Conservation (phyloP, 2,888 invertebrate species). For the Sinhomidia bicolor region DNA sequence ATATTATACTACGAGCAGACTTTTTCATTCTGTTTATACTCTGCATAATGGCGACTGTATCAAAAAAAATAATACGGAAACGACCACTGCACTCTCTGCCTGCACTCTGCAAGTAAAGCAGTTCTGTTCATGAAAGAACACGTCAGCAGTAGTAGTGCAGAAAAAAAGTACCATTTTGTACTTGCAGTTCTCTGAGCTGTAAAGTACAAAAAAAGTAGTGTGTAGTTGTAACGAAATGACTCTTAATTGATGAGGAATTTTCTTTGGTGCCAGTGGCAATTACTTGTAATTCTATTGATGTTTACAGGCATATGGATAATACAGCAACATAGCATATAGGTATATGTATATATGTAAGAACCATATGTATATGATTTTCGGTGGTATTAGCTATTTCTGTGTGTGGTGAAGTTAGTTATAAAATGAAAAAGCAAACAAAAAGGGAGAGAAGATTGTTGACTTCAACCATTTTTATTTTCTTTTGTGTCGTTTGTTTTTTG, state of each 20-base stretch:
- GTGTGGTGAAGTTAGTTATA: neutral
- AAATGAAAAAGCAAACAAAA: neutral
- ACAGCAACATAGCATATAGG: neutral
- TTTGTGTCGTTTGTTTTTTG: neutral
- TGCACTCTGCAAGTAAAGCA: neutral
- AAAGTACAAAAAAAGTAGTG: neutral
- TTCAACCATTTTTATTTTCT: neutral
- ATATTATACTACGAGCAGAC: neutral
- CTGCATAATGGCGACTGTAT: neutral
- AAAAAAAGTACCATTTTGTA: neutral
- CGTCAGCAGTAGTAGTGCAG: too few species aligned
- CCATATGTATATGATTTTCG: neutral
- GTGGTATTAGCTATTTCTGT: neutral
- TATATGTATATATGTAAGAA: too few species aligned
- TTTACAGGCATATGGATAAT: neutral
- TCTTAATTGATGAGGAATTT: conserved; percentile 60
- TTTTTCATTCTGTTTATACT: neutral
- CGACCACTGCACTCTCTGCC: neutral
- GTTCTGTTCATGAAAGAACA: neutral
- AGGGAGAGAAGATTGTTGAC: neutral
- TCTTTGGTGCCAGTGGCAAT: conserved; percentile 59
- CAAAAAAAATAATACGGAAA: conserved; percentile 16
- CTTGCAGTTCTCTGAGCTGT: neutral
- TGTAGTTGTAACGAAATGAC: neutral
- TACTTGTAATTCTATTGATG: neutral